Evolutionary conservation across 1,140 invertebrate genomes (phyloP).

Genomic region (Drosophila novamexicana): DNA sequence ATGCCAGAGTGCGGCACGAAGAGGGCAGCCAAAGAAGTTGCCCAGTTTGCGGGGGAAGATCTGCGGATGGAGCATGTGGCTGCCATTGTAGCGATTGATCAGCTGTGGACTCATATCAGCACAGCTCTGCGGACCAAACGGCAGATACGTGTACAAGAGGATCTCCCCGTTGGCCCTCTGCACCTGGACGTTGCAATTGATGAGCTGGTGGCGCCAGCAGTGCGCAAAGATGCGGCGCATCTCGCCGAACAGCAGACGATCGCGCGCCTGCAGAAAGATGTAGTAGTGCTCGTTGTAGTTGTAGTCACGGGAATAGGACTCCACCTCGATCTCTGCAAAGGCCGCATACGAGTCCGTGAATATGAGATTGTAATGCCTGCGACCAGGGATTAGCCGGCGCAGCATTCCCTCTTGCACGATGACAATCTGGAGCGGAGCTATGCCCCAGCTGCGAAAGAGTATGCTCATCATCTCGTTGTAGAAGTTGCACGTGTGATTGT

Average conservation of each 20-base stretch:
- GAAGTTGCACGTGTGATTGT: slow-evolving; percentile 66
- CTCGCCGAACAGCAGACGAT: slow-evolving; percentile 49
- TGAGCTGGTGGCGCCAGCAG: slow-evolving; percentile 69
- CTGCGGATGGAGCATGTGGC: slow-evolving; percentile 27
- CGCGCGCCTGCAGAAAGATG: slow-evolving; percentile 71
- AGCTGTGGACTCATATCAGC: slow-evolving; percentile 43
- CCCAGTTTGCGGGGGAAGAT: slow-evolving; percentile 66
- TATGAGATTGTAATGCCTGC: slow-evolving; percentile 63
- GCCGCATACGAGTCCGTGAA: slow-evolving; percentile 72
- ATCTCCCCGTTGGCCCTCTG: slow-evolving; percentile 68
- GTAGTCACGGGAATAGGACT: slow-evolving; percentile 50
- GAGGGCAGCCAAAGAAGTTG: slow-evolving; percentile 62
- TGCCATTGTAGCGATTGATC: slow-evolving; percentile 71
- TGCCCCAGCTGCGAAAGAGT: slow-evolving; percentile 64
- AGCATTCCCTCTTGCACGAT: slow-evolving; percentile 39
- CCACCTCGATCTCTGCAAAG: slow-evolving; percentile 65
- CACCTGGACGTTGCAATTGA: slow-evolving; percentile 74
- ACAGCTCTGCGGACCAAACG: slow-evolving; percentile 47
- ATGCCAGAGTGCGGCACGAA: slow-evolving; percentile 58
- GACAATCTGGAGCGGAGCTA: slow-evolving; percentile 65
- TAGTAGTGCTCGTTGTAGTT: slow-evolving; percentile 76
- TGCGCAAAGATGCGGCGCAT: slow-evolving; percentile 71
- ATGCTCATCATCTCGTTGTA: slow-evolving; percentile 74
- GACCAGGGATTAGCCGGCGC: slow-evolving; percentile 32
- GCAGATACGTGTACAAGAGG: slow-evolving; percentile 68